Evolutionary conservation across 2,888 invertebrate species (phyloP), one percentile per base, ranked within the genome.

Genomic region (Hydriomena furcata): DNA sequence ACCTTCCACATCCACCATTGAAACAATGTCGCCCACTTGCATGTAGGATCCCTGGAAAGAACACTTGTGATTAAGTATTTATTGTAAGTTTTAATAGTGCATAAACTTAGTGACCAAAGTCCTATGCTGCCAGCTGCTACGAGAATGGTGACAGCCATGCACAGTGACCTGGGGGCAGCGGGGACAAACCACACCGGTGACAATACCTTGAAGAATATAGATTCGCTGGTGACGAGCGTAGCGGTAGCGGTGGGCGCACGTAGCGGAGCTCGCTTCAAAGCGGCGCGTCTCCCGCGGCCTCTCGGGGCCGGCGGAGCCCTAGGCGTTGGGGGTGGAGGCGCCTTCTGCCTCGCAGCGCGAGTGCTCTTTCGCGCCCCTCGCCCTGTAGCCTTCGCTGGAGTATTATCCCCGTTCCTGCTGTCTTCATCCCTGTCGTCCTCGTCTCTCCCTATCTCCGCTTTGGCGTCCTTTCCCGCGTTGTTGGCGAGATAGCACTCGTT

Each of bases 21-120:
- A 96, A 0, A 98, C 97, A 62, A 98, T 95, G 75, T 98, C 98
- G 0, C 98, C 98, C 7, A 95, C 91, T 92, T 97, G 97, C 83
- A 95, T 94, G 79, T 97, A 97, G 51, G 91, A 92, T 2, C 94
- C 95, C 92, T 94, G 75, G 0, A 20, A 43, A 17, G 2, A 17
- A 3, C 17, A 2, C 2, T 17, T 4, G n/a, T n/a, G n/a, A n/a
- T n/a, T n/a, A n/a, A n/a, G n/a, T n/a, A n/a, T n/a, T n/a, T n/a
- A n/a, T n/a, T n/a, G n/a, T n/a, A n/a, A n/a, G n/a, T n/a, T n/a
- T n/a, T n/a, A n/a, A n/a, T n/a, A n/a, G n/a, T n/a, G n/a, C n/a
- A n/a, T n/a, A n/a, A n/a, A n/a, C n/a, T n/a, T n/a, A n/a, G n/a
- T n/a, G n/a, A n/a, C n/a, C n/a, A n/a, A n/a, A n/a, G n/a, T n/a